Conservation (phyloP, 2,797 vertebrate species). For the Hypotaenidia okinawae region DNA sequence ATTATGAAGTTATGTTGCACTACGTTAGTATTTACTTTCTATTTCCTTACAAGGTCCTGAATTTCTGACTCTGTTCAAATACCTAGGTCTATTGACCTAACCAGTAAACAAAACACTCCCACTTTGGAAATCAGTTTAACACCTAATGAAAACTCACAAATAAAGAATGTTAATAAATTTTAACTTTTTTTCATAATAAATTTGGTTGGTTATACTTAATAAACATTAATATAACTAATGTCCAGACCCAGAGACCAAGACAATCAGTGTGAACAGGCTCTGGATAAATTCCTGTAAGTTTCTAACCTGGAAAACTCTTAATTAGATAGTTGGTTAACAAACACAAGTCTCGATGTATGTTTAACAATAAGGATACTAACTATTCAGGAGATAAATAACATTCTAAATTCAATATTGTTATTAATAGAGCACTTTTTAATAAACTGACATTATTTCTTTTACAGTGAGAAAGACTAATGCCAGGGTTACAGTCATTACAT, state of each 20-base stretch:
- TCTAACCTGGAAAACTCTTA: not conserved
- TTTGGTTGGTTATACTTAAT: too few relatives aligned
- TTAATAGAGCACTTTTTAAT: not conserved
- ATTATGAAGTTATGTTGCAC: not conserved
- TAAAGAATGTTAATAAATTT: not conserved
- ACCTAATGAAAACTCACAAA: not conserved
- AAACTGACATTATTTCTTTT: not conserved
- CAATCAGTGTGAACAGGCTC: not conserved
- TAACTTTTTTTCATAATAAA: not conserved
- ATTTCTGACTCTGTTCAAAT: not conserved
- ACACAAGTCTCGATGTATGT: not conserved
- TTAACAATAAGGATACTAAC: not conserved
- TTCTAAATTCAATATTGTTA: slow-evolving; percentile 12
- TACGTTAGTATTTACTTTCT: not conserved
- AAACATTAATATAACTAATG: too few relatives aligned
- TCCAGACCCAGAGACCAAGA: not conserved
- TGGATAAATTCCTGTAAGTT: not conserved
- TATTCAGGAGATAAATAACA: slow-evolving; percentile 43
- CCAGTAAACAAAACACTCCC: not conserved
- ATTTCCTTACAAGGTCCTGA: not conserved
- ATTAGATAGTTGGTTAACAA: not conserved
- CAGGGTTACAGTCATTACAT: not conserved
- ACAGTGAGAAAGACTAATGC: not conserved
- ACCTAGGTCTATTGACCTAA: not conserved
- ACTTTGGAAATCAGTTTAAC: not conserved